Base-by-base conservation (phyloP, 2,888 invertebrate species). In the Eudasyphora cyanicolor region DNA sequence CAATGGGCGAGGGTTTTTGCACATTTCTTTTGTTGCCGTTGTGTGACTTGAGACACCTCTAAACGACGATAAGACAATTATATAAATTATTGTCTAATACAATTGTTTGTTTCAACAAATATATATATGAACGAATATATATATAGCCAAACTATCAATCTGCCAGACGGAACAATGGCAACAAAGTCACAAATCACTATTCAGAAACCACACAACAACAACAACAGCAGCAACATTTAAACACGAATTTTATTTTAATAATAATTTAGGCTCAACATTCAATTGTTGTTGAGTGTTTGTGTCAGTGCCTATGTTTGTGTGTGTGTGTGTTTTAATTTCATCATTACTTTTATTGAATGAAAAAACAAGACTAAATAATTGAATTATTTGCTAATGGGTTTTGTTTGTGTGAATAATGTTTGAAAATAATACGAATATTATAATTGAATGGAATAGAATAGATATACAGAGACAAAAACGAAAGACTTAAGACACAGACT, bases 401-500 rank as follows among this genome's bases (percentile, higher is more conserved):
- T 12, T 29, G 29, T 1, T 60, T 14, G 1, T 29, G 27, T 12
- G 7, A 57, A 14, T 27, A 60, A 60, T n/a, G n/a, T n/a, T n/a
- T n/a, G n/a, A 8, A 60, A 29, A 29, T 29, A 60, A 60, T 29
- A 24, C 17, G 32, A 29, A 29, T 29, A 10, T 27, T 60, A 60
- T 29, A 29, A 27, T 54, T 54, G 21, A 54, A 54, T 17, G 32
- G 4, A 8, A 8, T 8, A 4, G 32, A 32, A 32, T 32, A 8
- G 8, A 32, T 32, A 8, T 24, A 21, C 17, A 8, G 3, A 62
- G 29, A n/a, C 1, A 32, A 17, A 67, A 67, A 67, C 67, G 19
- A 67, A 67, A 67, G 64, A 64, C 64, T 64, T 64, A 64, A 64
- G 64, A 64, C 64, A 38, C 64, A 64, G 38, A 38, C 35, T 10